Evolutionary conservation across 1,140 invertebrate species (phyloP), one percentile per base, ranked within the genome.

Genomic region (Bombus superbus): DNA sequence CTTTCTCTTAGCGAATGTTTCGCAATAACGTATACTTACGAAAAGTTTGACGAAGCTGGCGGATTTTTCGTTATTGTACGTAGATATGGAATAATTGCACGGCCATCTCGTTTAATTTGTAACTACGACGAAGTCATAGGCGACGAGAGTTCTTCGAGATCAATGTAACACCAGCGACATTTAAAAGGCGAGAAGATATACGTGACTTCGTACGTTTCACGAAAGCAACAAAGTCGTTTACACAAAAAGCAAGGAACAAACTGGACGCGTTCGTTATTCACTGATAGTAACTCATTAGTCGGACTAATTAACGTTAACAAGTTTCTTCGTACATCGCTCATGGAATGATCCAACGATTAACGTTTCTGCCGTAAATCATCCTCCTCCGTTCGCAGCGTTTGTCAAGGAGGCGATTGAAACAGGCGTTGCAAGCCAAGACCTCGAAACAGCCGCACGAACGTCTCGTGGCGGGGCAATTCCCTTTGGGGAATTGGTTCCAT

Each of bases 401-500:
- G 35, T 78, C 40, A 44, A 57, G 25, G 59, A 53, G 32, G 28
- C 42, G 22, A 42, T 22, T 44, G 25, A 4, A 59, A 40, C 28
- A 6, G 0, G 25, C 1, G 32, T 32, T 15, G 73, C 38, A 44
- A 40, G 38, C 35, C 0, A 28, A 62, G 47, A 42, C 35, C 13
- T 10, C 47, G 82, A 44, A 69, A 83, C 74, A 10, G 10, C 32
- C 25, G 28, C 11, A 28, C 59, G 9, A 44, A 44, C 40, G 28
- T 15, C 32, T 71, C 13, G 9, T 0, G 11, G 11, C 66, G 32
- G 32, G 38, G 18, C 18, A 22, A 53, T 62, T 62, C 28, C 53
- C 75, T 72, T 59, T 71, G 25, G 59, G 77, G 66, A 85, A 85
- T 74, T 85, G 71, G 71, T 74, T 81, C 78, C n/a, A 9, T 8